These are phyloP conservation scores for Platyscapa corneri DNA, from an alignment of 1,140 invertebrate species.

Conservation along the genomic window DNA sequence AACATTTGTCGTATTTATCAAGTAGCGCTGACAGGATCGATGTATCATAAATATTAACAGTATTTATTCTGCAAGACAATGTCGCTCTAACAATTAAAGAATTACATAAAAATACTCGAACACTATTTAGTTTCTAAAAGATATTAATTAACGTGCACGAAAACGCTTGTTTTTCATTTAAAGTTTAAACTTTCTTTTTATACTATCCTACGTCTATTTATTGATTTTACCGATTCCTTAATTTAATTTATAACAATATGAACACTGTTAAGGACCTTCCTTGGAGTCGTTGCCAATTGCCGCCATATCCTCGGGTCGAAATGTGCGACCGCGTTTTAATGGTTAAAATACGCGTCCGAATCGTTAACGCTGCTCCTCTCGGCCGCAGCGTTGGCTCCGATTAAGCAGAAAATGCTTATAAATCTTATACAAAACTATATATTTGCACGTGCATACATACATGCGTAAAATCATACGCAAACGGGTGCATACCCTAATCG, in stretches of 20 bases:
- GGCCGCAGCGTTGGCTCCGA: too few relatives aligned
- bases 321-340: neutral
- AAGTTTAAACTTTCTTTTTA: neutral
- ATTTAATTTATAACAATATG: neutral
- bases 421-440: neutral
- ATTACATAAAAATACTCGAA: neutral
- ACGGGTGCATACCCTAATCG: neutral
- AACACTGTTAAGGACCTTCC: neutral
- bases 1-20: too few relatives aligned
- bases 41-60: too few relatives aligned
- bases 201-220: neutral
- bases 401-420: neutral
- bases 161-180: neutral
- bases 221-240: neutral
- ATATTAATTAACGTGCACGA: neutral
- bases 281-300: neutral
- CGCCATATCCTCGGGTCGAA: neutral
- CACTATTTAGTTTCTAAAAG: neutral
- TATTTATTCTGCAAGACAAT: neutral
- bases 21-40: too few relatives aligned
- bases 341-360: neutral
- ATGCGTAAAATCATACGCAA: too few relatives aligned
- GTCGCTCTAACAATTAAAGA: neutral
- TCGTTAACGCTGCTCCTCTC: neutral
- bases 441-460: neutral